Conservation (phyloP, 2,113 vertebrate species). For the Mesocricetus auratus region DNA sequence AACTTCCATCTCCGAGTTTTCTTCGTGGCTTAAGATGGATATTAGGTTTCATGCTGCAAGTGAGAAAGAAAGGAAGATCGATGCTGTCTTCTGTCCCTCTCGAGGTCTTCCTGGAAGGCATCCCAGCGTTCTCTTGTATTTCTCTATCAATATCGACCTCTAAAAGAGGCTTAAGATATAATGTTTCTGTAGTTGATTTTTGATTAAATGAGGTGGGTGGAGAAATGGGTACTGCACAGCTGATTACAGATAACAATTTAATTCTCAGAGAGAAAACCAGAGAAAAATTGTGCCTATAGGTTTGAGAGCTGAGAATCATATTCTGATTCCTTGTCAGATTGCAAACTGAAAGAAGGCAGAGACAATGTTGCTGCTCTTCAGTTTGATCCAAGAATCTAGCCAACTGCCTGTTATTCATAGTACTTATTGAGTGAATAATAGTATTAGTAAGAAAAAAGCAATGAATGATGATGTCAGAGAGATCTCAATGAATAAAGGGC, state of each 20-base stretch:
- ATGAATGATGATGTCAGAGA: neutral
- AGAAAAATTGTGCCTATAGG: neutral
- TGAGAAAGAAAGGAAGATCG: neutral
- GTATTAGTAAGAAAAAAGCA: neutral
- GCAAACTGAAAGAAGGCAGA: neutral
- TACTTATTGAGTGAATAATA: neutral
- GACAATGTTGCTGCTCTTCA: neutral
- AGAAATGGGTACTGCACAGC: neutral
- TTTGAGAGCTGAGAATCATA: neutral
- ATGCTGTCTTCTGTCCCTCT: neutral
- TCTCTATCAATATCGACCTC: neutral
- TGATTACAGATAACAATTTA: neutral
- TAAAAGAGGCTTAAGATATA: neutral
- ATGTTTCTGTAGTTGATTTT: neutral
- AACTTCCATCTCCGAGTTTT: neutral
- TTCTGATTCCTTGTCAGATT: neutral
- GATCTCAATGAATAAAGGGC: neutral
- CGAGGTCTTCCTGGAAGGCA: neutral
- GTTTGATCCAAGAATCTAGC: neutral
- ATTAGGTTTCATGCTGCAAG: neutral
- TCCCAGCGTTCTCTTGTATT: neutral
- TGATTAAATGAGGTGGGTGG: neutral
- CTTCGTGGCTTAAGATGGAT: neutral
- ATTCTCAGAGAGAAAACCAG: neutral
- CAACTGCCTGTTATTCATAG: neutral